phyloP scores from a whole-genome alignment of 2,888 invertebrate genomes.

The Drosophila robusta region DNA sequence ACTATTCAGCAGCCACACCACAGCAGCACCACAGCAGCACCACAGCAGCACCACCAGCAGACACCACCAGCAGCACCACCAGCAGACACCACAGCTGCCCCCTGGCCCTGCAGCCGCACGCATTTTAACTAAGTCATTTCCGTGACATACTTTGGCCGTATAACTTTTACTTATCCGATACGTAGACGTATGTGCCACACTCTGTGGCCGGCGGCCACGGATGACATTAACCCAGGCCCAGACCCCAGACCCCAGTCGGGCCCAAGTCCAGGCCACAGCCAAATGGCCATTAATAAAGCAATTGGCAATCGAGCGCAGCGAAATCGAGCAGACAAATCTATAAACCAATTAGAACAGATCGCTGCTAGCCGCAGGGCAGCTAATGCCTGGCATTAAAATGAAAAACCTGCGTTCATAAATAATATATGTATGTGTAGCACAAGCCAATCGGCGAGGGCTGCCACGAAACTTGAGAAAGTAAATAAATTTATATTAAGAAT shows the following conservation, averaged over 20 bases:
- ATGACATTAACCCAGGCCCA: slow-evolving; percentile 74
- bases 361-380: slow-evolving; percentile 49
- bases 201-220: slow-evolving; percentile 63
- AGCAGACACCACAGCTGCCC: no score
- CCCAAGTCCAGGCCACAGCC: slow-evolving; percentile 19
- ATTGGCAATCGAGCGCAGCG: slow-evolving; percentile 46
- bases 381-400: slow-evolving; percentile 65
- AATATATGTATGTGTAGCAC: slow-evolving; percentile 23
- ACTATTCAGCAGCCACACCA: slow-evolving; percentile 48
- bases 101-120: slow-evolving; percentile 37
- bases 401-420: slow-evolving; percentile 62
- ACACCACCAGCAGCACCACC: no score
- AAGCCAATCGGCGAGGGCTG: slow-evolving; percentile 34
- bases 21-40: no score
- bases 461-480: neutral
- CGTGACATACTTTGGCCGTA: slow-evolving; percentile 71
- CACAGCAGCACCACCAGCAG: no score
- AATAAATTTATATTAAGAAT: neutral
- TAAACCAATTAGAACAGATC: slow-evolving; percentile 76
- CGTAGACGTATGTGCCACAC: slow-evolving; percentile 23
- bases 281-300: slow-evolving; percentile 64
- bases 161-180: slow-evolving; percentile 68
- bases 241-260: slow-evolving; percentile 40
- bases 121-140: slow-evolving; percentile 78
- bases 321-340: slow-evolving; percentile 66